A percentile compares a stretch with the other conserved stretches of the same genome.
Evolutionary conservation across 2,113 vertebrate species (phyloP).

Genomic region (Athene cunicularia): DNA sequence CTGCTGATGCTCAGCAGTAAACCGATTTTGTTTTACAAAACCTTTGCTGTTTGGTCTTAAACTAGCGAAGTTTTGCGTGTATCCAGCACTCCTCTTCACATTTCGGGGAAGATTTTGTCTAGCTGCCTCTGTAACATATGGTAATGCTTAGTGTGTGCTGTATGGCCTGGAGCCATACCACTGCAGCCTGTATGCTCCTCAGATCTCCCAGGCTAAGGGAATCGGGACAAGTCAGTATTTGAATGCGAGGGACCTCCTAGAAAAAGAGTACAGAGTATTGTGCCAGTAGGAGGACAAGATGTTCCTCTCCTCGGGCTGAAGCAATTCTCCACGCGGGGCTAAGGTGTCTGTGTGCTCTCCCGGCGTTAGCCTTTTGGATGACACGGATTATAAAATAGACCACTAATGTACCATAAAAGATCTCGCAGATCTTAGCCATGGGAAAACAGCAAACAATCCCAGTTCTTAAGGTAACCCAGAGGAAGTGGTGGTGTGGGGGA

Average conservation of each 20-base stretch:
- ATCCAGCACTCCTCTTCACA: neutral
- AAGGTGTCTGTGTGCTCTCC: neutral
- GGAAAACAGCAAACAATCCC: constrained; percentile 26
- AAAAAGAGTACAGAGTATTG: neutral
- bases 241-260: constrained; percentile 21
- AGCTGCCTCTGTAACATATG: constrained; percentile 66
- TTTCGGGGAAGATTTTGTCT: constrained; percentile 53
- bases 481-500: constrained; percentile 3
- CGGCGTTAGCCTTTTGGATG: neutral
- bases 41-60: constrained; percentile 46
- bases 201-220: constrained; percentile 60
- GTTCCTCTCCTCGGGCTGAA: constrained; percentile 6
- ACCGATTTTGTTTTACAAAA: constrained; percentile 36
- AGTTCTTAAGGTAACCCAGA: constrained; percentile 35
- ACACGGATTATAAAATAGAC: neutral
- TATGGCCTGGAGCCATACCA: constrained; percentile 66
- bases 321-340: neutral
- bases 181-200: constrained; percentile 63
- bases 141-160: constrained; percentile 63
- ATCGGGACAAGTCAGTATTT: neutral
- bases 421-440: neutral
- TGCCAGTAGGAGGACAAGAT: neutral
- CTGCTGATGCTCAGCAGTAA: constrained; percentile 55
- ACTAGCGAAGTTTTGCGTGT: neutral
- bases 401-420: neutral